Base-by-base conservation (phyloP, 2,888 invertebrate species). In the Zaprionus bogoriensis region DNA sequence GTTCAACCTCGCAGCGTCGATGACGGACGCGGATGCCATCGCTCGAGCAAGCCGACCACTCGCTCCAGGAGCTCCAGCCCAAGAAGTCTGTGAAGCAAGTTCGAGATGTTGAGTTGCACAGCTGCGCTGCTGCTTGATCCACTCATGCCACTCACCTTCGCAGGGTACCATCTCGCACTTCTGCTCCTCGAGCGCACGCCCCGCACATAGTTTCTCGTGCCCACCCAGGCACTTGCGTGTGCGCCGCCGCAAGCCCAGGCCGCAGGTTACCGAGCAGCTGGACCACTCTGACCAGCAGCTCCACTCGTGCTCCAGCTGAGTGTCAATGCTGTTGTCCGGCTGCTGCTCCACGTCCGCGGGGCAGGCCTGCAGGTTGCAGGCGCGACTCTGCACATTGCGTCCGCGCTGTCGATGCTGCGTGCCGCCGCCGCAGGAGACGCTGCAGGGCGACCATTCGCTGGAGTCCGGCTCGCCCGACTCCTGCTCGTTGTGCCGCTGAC, bases 201-300 rank as follows among this genome's bases (percentile, higher is more conserved):
- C 95, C 23, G 92, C 92, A 86, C 95, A 95, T 5, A 87, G 63
- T n/a, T 88, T 76, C n/a, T 87, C 87, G 36, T 89, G 89, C 0
- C 92, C 92, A 1, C 92, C 92, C 42, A 94, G 88, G 66, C 97
- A 97, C 67, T 92, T 92, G 20, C 97, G 92, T 0, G 93, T 93
- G 59, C 96, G 93, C 14, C 93, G 92, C 44, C 93, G 92, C 17
- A 94, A 92, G 0, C 97, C 97, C 42, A 92, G 91, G 0, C 94
- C 95, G 84, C 97, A 96, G 0, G 93, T 93, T 0, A 93, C 95
- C 19, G 95, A 95, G 83, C 97, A 97, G 9, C 93, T 92, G 2
- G 95, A 94, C 95, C 96, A 97, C 45, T 96, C 96, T 0, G 94
- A 94, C 97, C 97, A 97, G 79, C 96, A 96, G 2, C 95, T 93